A percentile compares a stretch with the other conserved stretches of the same genome.
Conservation (phyloP, 2,888 invertebrate species). For the Phalangium opilio region DNA sequence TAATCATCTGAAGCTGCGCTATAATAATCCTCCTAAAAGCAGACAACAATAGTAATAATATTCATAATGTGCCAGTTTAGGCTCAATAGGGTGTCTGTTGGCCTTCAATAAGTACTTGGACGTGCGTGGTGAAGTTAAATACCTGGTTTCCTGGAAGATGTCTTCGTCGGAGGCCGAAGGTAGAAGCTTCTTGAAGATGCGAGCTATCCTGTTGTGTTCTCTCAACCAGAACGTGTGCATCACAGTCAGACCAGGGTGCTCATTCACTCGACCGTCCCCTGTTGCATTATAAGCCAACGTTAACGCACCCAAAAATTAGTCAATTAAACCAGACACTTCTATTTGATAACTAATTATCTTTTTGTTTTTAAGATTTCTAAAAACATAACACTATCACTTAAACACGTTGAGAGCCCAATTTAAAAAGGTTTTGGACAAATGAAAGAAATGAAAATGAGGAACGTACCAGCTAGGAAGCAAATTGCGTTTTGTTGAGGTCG, state of each 20-base stretch:
- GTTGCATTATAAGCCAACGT: too few species aligned
- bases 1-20: constrained; percentile 37
- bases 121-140: not conserved
- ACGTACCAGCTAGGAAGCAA: constrained; percentile 23
- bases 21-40: constrained; percentile 31
- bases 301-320: too few species aligned
- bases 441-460: too few species aligned
- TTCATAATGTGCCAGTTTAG: too few species aligned
- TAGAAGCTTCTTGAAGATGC: constrained; percentile 5
- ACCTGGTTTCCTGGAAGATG: constrained; percentile 20
- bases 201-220: constrained; percentile 18
- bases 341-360: too few species aligned
- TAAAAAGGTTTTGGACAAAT: too few species aligned
- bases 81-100: too few species aligned
- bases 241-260: constrained; percentile 71
- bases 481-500: constrained; percentile 18
- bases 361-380: too few species aligned
- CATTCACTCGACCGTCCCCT: constrained; percentile 72
- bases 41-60: too few species aligned
- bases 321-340: too few species aligned
- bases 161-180: constrained; percentile 17
- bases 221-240: constrained; percentile 63
- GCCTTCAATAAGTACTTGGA: not conserved
- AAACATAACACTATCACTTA: too few species aligned
- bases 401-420: too few species aligned